A percentile compares a stretch with the other conserved stretches of the same genome.
Conservation (phyloP, 2,797 vertebrate genomes). For the Zalophus californianus region DNA sequence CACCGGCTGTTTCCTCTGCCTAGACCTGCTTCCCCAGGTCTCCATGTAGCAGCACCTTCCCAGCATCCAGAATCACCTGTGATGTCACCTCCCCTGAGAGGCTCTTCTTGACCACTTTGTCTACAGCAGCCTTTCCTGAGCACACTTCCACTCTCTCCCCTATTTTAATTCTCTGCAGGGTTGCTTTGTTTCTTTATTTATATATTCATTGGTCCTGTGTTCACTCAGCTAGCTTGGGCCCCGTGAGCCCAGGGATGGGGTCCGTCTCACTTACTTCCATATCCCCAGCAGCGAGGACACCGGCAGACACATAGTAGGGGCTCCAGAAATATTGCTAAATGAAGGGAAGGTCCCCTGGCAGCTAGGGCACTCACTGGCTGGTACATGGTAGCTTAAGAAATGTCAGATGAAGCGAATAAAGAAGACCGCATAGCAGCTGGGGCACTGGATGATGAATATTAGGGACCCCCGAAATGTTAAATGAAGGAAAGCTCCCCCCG, state of each 20-base stretch:
- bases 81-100: not conserved
- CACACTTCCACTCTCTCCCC: not conserved
- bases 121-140: not conserved
- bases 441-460: not conserved
- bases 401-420: not conserved
- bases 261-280: not conserved
- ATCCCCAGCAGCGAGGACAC: not conserved
- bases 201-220: not conserved
- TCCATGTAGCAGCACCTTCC: not conserved
- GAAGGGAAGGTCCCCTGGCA: not conserved
- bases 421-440: not conserved
- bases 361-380: not conserved
- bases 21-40: not conserved
- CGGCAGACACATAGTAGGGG: not conserved
- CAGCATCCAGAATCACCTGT: not conserved
- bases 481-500: not conserved
- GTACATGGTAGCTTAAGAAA: not conserved
- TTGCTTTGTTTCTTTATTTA: not conserved
- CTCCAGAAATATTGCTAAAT: not conserved
- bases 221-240: not conserved
- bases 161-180: not conserved
- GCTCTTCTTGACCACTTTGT: not conserved
- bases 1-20: not conserved
- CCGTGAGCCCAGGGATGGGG: not conserved
- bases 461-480: not conserved